These are phyloP conservation scores for Mormyrops attenuatus DNA, from an alignment of 2,797 vertebrate genomes.

Conservation along the genomic window DNA sequence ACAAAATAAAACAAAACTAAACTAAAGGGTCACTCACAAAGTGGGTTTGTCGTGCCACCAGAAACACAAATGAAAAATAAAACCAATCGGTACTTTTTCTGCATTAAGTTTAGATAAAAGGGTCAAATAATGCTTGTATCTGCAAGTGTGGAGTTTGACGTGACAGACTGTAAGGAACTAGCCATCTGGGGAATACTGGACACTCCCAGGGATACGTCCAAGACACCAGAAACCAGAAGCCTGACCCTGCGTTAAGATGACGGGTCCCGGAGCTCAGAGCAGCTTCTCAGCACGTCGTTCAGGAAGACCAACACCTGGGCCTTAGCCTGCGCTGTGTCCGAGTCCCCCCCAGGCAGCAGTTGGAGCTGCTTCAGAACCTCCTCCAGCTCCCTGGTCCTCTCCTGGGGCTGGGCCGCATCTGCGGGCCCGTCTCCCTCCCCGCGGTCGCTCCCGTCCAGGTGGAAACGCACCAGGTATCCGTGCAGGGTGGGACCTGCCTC, in stretches of 20 bases:
- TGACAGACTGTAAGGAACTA: neutral
- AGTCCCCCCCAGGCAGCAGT: neutral
- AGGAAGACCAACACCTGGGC: conserved; percentile 57
- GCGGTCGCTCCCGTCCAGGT: conserved; percentile 51
- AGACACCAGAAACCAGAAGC: neutral
- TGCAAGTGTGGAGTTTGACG: neutral
- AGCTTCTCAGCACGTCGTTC: conserved; percentile 60
- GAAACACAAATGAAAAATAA: neutral
- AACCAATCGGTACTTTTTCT: neutral
- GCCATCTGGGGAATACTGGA: neutral
- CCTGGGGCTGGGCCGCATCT: conserved; percentile 47
- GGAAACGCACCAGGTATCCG: conserved; percentile 69
- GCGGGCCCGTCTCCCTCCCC: conserved; percentile 55
- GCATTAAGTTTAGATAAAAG: neutral
- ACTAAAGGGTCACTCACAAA: neutral
- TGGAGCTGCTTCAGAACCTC: conserved; percentile 31
- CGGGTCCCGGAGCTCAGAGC: conserved; percentile 35
- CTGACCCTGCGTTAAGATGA: neutral
- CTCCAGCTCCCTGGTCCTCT: conserved; percentile 57
- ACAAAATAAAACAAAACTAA: neutral
- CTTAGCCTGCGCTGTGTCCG: neutral
- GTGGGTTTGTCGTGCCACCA: neutral
- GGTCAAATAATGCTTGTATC: neutral
- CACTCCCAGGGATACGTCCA: neutral
- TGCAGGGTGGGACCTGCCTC: conserved; percentile 55